Base-by-base conservation (phyloP, 2,888 invertebrate species). In the Drymonia ruficornis region DNA sequence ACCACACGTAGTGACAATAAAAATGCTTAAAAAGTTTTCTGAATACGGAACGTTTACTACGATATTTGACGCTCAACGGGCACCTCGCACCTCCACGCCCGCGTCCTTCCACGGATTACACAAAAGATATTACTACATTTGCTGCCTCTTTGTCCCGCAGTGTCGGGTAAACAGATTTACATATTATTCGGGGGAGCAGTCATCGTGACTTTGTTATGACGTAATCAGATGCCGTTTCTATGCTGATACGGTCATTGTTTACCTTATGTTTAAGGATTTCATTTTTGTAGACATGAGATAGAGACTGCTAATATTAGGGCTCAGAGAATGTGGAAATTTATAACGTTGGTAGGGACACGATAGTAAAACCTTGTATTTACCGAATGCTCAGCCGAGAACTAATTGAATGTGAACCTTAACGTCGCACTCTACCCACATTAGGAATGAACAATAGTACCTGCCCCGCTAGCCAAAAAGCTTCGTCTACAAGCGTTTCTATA, bases 51-150 rank as follows among this genome's bases (percentile, higher is more conserved):
- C 56, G 60, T 49, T 68, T 50, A 57, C 56, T 47, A 60, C 51
- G 54, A 59, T 66, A 70, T 70, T 64, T 59, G 64, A 53, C 57
- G 54, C 56, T 62, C 51, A 51, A 18, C 31, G 60, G 52, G 48
- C 16, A 40, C 47, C 43, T 36, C 48, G 57, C 59, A 69, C 64
- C 56, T 60, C 50, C 48, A 38, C 57, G 56, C 56, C 63, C 48
- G 42, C 57, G 56, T 58, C 63, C 67, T 57, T 59, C 48, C 56
- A 34, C 46, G 67, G 62, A 67, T 72, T 66, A 70, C 72, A 70
- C 72, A 65, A 65, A 62, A 61, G 65, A 66, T 62, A 69, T 59
- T 55, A 56, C 59, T 59, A 52, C 56, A 54, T 63, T 63, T 65
- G 54, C 49, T 34, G 18, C 18, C 47, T 47, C 34, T 34, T 34